phyloP scores from a whole-genome alignment of 2,888 invertebrate species.

The Hartigia nigra region DNA sequence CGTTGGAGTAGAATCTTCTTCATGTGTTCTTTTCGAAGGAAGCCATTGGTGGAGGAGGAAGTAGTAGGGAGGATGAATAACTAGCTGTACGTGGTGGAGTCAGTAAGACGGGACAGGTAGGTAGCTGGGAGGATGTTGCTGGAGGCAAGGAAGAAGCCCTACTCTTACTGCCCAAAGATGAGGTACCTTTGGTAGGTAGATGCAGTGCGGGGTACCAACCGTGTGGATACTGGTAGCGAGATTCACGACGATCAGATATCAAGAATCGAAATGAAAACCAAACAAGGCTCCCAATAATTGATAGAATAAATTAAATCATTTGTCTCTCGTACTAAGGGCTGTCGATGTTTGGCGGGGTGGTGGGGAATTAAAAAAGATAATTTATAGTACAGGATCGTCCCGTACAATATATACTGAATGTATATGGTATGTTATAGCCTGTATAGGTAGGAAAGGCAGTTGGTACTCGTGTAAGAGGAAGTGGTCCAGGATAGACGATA shows the following conservation, averaged over 20 bases:
- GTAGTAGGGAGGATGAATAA: background rate
- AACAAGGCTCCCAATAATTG: constrained; percentile 57
- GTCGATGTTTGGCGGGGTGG: background rate
- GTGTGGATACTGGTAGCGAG: background rate
- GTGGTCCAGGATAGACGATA: background rate
- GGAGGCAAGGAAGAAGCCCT: background rate
- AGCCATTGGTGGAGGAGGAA: constrained; percentile 31
- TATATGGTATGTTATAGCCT: constrained; percentile 19
- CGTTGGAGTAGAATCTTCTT: background rate
- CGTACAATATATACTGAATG: constrained; percentile 33
- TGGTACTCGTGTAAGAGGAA: background rate
- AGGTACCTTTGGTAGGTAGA: background rate
- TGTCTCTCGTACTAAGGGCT: constrained; percentile 39
- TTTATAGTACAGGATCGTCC: constrained; percentile 35
- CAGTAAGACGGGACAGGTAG: background rate
- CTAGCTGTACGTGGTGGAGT: background rate
- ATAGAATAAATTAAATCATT: constrained; percentile 63
- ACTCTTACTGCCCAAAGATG: background rate
- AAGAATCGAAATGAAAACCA: constrained; percentile 55
- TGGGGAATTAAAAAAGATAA: constrained; percentile 49
- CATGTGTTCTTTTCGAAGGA: constrained; percentile 15
- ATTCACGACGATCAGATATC: constrained; percentile 40
- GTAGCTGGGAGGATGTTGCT: background rate
- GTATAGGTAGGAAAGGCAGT: constrained; percentile 1
- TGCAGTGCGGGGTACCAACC: background rate